These are phyloP conservation scores for Hippasteria phrygiana DNA, from an alignment of 53 echinoderm and acorn worm species.

Conservation along the genomic window DNA sequence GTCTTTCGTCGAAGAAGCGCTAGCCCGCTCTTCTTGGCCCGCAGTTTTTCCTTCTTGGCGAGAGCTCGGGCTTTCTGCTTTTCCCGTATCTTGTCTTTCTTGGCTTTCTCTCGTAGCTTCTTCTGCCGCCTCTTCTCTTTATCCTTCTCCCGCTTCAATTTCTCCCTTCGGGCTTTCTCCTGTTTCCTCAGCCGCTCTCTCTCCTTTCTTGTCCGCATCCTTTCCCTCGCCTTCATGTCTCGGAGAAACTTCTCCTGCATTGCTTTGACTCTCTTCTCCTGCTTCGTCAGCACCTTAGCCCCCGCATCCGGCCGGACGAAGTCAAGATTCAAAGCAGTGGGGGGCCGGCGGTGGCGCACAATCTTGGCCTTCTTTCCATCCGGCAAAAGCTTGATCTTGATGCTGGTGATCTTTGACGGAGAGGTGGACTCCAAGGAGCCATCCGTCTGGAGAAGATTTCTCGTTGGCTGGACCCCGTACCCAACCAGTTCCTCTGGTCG, in stretches of 20 bases:
- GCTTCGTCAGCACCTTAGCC: slow-evolving; percentile 67
- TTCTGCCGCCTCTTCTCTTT: slow-evolving; percentile 24
- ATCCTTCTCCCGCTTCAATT: slow-evolving; percentile 5
- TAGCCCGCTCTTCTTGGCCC: not conserved
- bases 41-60: slow-evolving; percentile 41
- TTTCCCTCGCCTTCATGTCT: slow-evolving; percentile 34
- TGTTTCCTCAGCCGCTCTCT: not conserved
- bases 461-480: slow-evolving; percentile 13
- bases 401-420: slow-evolving; percentile 49
- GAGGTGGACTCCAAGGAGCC: not conserved
- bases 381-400: slow-evolving; percentile 67
- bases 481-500: slow-evolving; percentile 22
- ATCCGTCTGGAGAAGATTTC: not conserved
- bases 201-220: not conserved
- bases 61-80: slow-evolving; percentile 5
- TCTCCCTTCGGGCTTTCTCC: slow-evolving; percentile 17
- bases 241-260: slow-evolving; percentile 65
- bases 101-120: not conserved
- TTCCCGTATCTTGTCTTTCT: slow-evolving; percentile 15
- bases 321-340: slow-evolving; percentile 14
- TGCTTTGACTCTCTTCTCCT: slow-evolving; percentile 59
- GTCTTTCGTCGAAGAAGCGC: not conserved
- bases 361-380: slow-evolving; percentile 72
- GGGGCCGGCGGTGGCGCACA: slow-evolving; percentile 54
- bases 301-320: slow-evolving; percentile 32